Percentiles rank a stretch among this genome's conserved stretches.
These are phyloP conservation scores for Galaxias olidus DNA, from an alignment of 2,797 vertebrate species.

Conservation along the genomic window DNA sequence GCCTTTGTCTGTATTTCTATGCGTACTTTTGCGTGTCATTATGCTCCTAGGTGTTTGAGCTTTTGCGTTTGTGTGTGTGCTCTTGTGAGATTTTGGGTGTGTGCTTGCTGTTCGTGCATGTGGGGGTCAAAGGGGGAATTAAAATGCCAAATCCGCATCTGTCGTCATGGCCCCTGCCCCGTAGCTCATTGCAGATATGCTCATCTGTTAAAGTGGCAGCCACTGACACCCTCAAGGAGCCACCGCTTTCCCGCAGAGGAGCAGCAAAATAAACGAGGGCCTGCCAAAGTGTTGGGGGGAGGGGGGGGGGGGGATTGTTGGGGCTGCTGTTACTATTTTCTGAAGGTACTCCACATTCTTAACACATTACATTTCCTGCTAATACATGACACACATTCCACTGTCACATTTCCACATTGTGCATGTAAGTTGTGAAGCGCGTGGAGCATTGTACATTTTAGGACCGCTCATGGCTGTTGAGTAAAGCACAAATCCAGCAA, in stretches of 20 bases:
- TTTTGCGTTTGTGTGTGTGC: slow-evolving; percentile 1
- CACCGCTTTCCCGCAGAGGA: slow-evolving; percentile 58
- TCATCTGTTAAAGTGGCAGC: slow-evolving; percentile 72
- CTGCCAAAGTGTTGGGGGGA: slow-evolving; percentile 44
- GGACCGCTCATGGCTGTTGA: background rate
- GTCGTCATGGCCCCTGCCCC: slow-evolving; percentile 53
- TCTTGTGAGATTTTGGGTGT: slow-evolving; percentile 16
- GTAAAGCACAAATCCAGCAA: background rate
- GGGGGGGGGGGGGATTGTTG: background rate
- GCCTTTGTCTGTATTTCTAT: background rate
- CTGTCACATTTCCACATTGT: slow-evolving; percentile 44
- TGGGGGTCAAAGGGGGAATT: slow-evolving; percentile 45
- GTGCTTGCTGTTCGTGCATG: background rate
- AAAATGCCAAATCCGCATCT: slow-evolving; percentile 66
- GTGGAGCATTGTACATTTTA: too few species aligned
- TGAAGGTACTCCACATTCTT: slow-evolving; percentile 32
- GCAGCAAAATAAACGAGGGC: slow-evolving; percentile 66
- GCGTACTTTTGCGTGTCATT: slow-evolving; percentile 3
- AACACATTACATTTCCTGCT: slow-evolving; percentile 3
- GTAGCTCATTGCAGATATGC: slow-evolving; percentile 65
- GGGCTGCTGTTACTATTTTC: slow-evolving; percentile 23
- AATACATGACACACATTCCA: slow-evolving; percentile 19
- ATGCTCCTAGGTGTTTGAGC: background rate
- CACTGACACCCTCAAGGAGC: slow-evolving; percentile 68
- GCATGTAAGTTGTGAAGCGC: background rate